Conservation (phyloP, 1,140 invertebrate genomes). For the Archivesica marissinica region DNA sequence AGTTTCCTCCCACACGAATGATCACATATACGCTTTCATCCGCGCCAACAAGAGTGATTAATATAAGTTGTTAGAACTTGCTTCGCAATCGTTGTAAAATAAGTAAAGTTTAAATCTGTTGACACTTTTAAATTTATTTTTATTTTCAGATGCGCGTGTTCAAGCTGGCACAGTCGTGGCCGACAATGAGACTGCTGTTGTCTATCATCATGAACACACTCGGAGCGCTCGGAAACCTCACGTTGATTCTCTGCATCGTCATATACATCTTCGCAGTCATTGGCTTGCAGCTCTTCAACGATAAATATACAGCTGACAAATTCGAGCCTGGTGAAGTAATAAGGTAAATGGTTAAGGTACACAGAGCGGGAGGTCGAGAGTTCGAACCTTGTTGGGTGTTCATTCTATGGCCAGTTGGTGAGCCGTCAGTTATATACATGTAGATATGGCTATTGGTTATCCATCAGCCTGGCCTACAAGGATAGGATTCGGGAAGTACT, state of each 20-base stretch:
- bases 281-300: slow-evolving; percentile 99
- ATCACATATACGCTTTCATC: no score
- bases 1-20: no score
- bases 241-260: slow-evolving; percentile 98
- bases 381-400: no score
- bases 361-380: no score
- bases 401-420: no score
- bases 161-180: slow-evolving; percentile 99
- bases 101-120: no score
- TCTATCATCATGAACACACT: slow-evolving; percentile 99
- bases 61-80: neutral
- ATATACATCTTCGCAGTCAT: slow-evolving; percentile 99
- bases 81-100: no score
- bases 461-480: no score
- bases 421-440: no score
- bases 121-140: neutral
- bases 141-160: slow-evolving; percentile 97
- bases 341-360: slow-evolving; percentile 74
- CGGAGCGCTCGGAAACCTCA: slow-evolving; percentile 98
- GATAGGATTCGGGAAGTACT: no score
- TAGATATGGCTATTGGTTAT: no score
- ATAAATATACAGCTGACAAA: slow-evolving; percentile 89
- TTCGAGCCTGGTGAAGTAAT: slow-evolving; percentile 74
- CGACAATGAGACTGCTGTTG: slow-evolving; percentile 98
- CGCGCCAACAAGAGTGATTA: no score